Evolutionary conservation across 2,113 vertebrate species (phyloP).

Genomic region (Rhizomys pruinosus): DNA sequence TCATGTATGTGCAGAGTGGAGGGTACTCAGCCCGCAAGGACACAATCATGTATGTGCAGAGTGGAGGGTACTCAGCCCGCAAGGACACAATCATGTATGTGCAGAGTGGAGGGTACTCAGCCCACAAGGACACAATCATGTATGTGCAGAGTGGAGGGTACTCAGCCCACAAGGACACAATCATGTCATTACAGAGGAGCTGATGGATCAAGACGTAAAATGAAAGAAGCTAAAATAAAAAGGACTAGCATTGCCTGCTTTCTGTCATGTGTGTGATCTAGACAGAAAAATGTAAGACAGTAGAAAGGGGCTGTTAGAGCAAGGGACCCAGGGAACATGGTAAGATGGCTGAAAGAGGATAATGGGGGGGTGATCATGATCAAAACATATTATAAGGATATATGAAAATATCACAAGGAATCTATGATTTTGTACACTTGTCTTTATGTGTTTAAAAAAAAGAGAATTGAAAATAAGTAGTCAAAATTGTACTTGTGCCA

Average conservation of each 20-base stretch:
- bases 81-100: too few relatives aligned
- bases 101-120: too few relatives aligned
- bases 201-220: background rate
- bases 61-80: too few relatives aligned
- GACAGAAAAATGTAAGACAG: background rate
- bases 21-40: too few relatives aligned
- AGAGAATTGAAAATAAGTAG: background rate
- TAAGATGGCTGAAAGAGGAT: background rate
- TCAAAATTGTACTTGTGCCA: background rate
- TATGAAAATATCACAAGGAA: background rate
- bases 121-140: too few relatives aligned
- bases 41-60: too few relatives aligned
- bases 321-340: background rate
- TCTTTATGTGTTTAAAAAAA: background rate
- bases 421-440: background rate
- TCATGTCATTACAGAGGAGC: background rate
- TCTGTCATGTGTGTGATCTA: background rate
- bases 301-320: background rate
- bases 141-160: background rate
- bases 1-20: too few relatives aligned
- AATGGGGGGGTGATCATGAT: background rate
- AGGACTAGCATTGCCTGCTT: background rate
- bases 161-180: background rate
- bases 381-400: background rate
- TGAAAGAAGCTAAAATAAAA: background rate